Evolutionary conservation across 2,113 vertebrate genomes (phyloP).

Genomic region (Nothoprocta perdicaria): DNA sequence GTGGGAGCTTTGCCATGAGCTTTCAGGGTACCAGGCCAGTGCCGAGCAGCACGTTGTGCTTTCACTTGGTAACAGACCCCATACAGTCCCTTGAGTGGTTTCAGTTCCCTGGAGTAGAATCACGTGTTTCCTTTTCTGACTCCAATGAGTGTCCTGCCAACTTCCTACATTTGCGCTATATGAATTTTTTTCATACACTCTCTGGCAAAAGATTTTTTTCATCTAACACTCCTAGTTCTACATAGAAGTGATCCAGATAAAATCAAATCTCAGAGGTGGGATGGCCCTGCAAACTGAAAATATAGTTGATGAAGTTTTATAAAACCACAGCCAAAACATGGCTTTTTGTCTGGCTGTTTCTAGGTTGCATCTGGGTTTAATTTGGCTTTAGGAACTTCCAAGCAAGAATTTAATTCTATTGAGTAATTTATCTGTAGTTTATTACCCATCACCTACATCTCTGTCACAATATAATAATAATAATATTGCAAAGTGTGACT

Average conservation of each 20-base stretch:
- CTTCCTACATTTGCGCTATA: not conserved
- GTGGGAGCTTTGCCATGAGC: not conserved
- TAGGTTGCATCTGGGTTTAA: not conserved
- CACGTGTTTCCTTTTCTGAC: not conserved
- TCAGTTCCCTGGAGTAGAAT: not conserved
- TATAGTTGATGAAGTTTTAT: not conserved
- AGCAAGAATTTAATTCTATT: not conserved
- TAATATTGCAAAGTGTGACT: not conserved
- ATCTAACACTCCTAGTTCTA: not conserved
- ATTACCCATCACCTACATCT: not conserved
- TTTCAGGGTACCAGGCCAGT: not conserved
- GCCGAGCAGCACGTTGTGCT: fast-evolving
- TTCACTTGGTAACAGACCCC: not conserved
- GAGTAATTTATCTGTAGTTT: not conserved
- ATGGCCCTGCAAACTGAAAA: not conserved
- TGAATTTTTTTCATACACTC: not conserved
- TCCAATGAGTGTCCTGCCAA: not conserved
- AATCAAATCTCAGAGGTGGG: not conserved
- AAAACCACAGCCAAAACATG: not conserved
- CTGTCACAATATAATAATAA: not conserved
- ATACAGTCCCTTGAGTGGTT: not conserved
- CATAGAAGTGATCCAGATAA: not conserved
- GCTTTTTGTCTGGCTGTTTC: not conserved
- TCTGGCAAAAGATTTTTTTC: not conserved
- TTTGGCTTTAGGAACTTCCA: not conserved